These are phyloP conservation scores for Pseudochirops cupreus DNA, from an alignment of 2,797 vertebrate genomes.

Conservation along the genomic window DNA sequence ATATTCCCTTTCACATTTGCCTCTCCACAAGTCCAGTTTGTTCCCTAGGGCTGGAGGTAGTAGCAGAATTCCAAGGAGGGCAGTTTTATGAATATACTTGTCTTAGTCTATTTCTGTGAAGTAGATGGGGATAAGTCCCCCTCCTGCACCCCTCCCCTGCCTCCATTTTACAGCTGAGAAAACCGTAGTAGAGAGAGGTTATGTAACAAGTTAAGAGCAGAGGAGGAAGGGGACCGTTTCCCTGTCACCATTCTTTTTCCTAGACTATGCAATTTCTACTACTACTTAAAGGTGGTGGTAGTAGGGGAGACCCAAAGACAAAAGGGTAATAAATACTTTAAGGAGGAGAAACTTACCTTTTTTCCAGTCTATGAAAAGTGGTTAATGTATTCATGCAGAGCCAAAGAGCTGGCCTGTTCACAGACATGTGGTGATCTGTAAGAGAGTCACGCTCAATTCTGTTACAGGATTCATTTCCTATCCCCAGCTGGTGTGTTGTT, in stretches of 20 bases:
- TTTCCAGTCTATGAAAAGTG: not conserved
- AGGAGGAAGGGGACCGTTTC: not conserved
- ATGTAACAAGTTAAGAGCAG: not conserved
- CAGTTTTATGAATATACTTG: not conserved
- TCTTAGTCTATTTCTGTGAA: not conserved
- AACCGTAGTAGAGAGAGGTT: not conserved
- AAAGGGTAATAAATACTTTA: not conserved
- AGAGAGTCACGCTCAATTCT: not conserved
- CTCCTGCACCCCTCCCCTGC: accelerated
- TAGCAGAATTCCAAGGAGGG: not conserved
- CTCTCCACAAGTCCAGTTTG: accelerated
- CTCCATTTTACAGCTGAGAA: not conserved
- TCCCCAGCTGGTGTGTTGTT: conserved; percentile 36
- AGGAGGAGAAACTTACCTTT: not conserved
- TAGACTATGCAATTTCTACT: accelerated
- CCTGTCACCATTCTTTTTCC: not conserved
- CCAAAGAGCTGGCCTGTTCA: not conserved
- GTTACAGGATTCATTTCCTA: conserved; percentile 41
- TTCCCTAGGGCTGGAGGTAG: not conserved
- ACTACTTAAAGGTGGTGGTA: not conserved
- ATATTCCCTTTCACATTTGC: not conserved
- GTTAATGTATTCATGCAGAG: not conserved
- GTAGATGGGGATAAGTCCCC: not conserved
- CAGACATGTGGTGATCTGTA: not conserved
- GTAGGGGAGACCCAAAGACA: not conserved